Evolutionary conservation across 2,888 invertebrate species (phyloP), one percentile per base, ranked within the genome.

Genomic region (Panzeria rudis): DNA sequence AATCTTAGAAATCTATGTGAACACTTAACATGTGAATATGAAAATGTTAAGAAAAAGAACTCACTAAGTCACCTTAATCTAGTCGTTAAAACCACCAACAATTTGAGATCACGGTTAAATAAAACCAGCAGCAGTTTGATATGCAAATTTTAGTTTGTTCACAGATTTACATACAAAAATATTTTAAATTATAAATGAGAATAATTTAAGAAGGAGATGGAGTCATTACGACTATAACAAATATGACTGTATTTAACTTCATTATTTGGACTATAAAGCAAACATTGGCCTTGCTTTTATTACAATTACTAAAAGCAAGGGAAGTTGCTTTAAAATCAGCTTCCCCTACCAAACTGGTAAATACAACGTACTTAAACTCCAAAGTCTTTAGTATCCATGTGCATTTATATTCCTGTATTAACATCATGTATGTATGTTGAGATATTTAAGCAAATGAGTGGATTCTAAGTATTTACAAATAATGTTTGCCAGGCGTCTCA

Each of bases 401-500:
- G 32, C 25, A 23, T 54, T 54, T n/a, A 25, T 11, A 4, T 8
- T 35, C 7, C 13, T 23, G 13, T 32, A 29, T 2, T 0, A 32
- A 25, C 25, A 38, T 13, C 2, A 62, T n/a, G 38, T 38, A 4
- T 23, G 35, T 61, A 6, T 15, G 50, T 47, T 25, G 47, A 50
- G 25, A 35, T 15, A 87, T 87, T 56, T 54, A 38, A 64, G 77
- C 62, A 77, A 77, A 69, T 81, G 77, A 73, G 54, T 78, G 85
- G 85, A 78, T 82, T 85, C 75, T 85, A 71, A 79, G 82, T 75
- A 82, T 85, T 82, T 85, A 50, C 35, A 85, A 82, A 75, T 82
- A 78, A 85, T 85, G 75, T 85, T 82, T 75, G 59, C 64, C 78
- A 82, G 85, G 85, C 82, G 82, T 82, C 82, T 85, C 44, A 64